Evolutionary conservation across 2,888 invertebrate species (phyloP), one percentile per base, ranked within the genome.

Genomic region (Megastigmus dorsalis): DNA sequence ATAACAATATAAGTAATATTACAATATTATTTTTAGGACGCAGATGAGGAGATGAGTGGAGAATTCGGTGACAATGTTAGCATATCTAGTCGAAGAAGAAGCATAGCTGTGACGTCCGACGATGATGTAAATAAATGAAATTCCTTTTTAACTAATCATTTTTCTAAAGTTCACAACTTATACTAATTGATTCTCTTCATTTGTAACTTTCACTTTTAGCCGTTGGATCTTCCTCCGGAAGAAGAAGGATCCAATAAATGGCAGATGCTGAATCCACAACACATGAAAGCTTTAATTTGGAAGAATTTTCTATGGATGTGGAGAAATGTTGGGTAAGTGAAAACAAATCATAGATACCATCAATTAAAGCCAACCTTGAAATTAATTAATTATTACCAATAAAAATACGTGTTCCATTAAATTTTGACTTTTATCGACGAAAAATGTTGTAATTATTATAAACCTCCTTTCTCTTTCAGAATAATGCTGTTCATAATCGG

Each of bases 281-380:
- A 95, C 81, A 93, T 95, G 93, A 92, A 92, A 80, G 95, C 96
- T 0, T 88, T 96, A 23, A 91, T 96, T 54, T 95, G 96, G 95
- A 97, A 96, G 87, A 96, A 96, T 86, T 94, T 95, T 82, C 89
- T 95, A 65, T 95, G 95, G 92, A 93, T 96, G 90, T 93, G 94
- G 90, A 91, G 96, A 81, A 96, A 96, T 88, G 92, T 93, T 77
- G 93, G 94, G 95, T 94, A 86, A 89, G 90, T n/a, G n/a, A n/a
- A n/a, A n/a, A n/a, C n/a, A n/a, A n/a, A n/a, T n/a, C n/a, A n/a
- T n/a, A n/a, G n/a, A n/a, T n/a, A n/a, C n/a, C n/a, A n/a, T n/a
- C n/a, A n/a, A n/a, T n/a, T n/a, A n/a, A n/a, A n/a, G n/a, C n/a
- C n/a, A n/a, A n/a, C n/a, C n/a, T n/a, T n/a, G n/a, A n/a, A n/a